Conservation (phyloP, 2,888 invertebrate genomes). For the Odiellus spinosus region DNA sequence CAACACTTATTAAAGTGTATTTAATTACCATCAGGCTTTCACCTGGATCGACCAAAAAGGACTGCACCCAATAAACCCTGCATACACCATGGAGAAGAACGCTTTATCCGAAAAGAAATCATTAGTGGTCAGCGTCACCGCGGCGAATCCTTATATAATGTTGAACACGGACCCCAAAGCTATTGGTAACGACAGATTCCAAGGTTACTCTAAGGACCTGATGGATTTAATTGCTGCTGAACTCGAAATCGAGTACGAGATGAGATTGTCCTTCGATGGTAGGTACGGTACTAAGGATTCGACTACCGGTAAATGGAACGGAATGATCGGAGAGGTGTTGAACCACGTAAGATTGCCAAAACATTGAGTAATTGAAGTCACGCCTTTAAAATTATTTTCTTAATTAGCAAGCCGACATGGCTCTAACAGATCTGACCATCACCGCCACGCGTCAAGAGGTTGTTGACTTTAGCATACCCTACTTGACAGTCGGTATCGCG, state of each 20-base stretch:
- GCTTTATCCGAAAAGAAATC: no score
- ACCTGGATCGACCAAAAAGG: no score
- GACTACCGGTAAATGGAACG: slow-evolving; percentile 8
- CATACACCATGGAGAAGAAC: no score
- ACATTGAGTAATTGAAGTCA: neutral
- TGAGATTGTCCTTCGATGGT: slow-evolving; percentile 6
- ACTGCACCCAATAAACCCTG: no score
- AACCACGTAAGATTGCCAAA: slow-evolving; percentile 9
- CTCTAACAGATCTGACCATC: slow-evolving; percentile 6
- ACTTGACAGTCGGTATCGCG: slow-evolving; percentile 5
- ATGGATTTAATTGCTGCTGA: slow-evolving; percentile 7
- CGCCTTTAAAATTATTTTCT: neutral
- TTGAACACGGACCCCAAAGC: neutral
- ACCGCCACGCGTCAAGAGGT: slow-evolving; percentile 6
- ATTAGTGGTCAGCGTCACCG: no score
- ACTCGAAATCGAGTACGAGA: slow-evolving; percentile 6
- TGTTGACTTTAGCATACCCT: slow-evolving; percentile 11
- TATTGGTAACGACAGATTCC: slow-evolving; percentile 6
- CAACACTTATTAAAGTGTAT: no score
- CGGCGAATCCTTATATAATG: slow-evolving; percentile 8
- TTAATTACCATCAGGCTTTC: no score
- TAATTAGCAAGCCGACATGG: slow-evolving; percentile 12
- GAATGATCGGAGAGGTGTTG: slow-evolving; percentile 13
- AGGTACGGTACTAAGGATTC: slow-evolving; percentile 5
- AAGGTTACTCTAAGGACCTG: slow-evolving; percentile 13